Percentiles rank a stretch among this genome's conserved stretches.
Conservation (phyloP, 2,797 vertebrate species). For the Esox masquinongy region DNA sequence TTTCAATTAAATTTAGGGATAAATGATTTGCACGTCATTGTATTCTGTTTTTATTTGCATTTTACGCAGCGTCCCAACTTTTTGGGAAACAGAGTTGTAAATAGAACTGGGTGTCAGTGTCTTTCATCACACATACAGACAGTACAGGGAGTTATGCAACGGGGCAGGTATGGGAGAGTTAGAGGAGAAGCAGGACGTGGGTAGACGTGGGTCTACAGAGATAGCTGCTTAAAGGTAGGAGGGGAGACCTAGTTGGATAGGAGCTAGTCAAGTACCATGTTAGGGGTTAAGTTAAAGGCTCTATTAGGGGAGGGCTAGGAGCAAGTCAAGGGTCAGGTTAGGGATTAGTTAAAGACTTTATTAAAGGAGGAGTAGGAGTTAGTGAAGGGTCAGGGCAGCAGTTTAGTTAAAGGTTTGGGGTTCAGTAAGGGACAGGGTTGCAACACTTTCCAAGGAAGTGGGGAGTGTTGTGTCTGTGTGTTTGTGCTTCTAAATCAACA, state of each 20-base stretch:
- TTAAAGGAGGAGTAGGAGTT: too few species aligned
- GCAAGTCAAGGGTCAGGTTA: slow-evolving; percentile 28
- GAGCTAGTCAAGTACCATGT: slow-evolving; percentile 24
- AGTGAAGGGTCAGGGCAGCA: slow-evolving; percentile 17
- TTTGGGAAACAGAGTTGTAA: too few species aligned
- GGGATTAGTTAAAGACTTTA: slow-evolving; percentile 36
- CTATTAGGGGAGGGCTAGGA: neutral
- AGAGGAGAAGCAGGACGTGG: slow-evolving; percentile 6
- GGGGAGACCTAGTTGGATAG: neutral
- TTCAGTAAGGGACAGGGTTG: slow-evolving; percentile 24
- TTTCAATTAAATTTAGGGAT: too few species aligned
- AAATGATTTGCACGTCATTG: too few species aligned
- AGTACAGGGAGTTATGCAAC: slow-evolving; percentile 58
- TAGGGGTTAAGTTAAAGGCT: slow-evolving; percentile 39
- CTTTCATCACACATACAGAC: slow-evolving; percentile 31
- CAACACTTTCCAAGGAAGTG: slow-evolving; percentile 9
- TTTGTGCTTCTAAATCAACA: neutral
- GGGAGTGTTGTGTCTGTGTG: neutral
- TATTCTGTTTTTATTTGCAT: too few species aligned
- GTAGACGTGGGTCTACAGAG: slow-evolving; percentile 30
- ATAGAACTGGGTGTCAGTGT: neutral
- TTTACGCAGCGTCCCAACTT: too few species aligned
- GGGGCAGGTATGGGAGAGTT: slow-evolving; percentile 74
- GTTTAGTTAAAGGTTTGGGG: slow-evolving; percentile 33
- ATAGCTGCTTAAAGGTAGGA: slow-evolving; percentile 31